A percentile compares a stretch with the other conserved stretches of the same genome.
These are phyloP conservation scores for Drosophila micromelanica DNA, from an alignment of 1,140 invertebrate genomes.

Conservation along the genomic window DNA sequence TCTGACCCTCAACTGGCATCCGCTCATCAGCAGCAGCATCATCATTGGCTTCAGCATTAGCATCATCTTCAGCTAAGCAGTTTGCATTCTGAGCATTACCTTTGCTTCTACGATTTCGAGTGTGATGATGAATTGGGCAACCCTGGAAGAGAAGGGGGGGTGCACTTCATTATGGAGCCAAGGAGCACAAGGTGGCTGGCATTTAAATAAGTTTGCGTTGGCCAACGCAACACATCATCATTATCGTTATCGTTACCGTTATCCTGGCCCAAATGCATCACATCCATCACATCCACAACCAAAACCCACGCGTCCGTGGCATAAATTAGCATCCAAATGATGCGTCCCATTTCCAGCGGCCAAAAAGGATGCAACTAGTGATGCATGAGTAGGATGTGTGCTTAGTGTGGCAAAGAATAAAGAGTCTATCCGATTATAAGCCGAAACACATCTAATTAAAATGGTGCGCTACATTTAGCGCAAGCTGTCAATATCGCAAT, in stretches of 20 bases:
- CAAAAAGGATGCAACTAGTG: too few relatives aligned
- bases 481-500: too few relatives aligned
- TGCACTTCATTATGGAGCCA: neutral
- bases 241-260: neutral
- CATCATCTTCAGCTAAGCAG: neutral
- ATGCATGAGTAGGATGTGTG: too few relatives aligned
- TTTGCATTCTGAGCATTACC: neutral
- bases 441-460: too few relatives aligned
- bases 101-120: conserved; percentile 2
- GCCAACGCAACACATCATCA: too few relatives aligned
- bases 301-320: neutral
- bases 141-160: neutral
- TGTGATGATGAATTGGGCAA: conserved; percentile 21
- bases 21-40: neutral
- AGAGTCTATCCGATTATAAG: too few relatives aligned
- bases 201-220: conserved; percentile 13
- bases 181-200: neutral
- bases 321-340: conserved; percentile 51
- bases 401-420: too few relatives aligned
- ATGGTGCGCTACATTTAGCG: too few relatives aligned
- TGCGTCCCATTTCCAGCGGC: neutral
- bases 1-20: neutral
- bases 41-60: neutral
- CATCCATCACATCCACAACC: conserved; percentile 22
- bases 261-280: conserved; percentile 22